Base-by-base conservation (phyloP, 2,888 invertebrate genomes). In the Lomographa bimaculata region DNA sequence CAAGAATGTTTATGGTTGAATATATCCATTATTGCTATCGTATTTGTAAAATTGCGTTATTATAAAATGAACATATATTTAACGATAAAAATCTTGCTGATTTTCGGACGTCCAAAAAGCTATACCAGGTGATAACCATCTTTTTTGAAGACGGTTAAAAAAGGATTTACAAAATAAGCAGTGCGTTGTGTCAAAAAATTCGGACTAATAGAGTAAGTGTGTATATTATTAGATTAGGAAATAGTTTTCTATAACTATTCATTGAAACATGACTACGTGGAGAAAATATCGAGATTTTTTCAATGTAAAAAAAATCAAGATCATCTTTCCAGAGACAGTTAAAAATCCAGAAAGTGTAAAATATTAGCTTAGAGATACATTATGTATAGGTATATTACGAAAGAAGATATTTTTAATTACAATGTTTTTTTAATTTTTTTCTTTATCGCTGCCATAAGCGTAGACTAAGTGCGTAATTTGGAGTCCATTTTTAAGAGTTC, bases 391-490 rank as follows among this genome's bases (percentile, higher is more conserved):
- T 73, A 78, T 75, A 75, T 63, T 68, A 76, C 75, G 63, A 68
- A 61, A 71, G 77, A 79, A 78, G 78, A 87, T 85, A 85, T 87
- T 86, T 69, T 85, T 86, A 82, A 70, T 64, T 66, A 71, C 43
- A 54, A 58, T 58, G 52, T 53, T 53, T 55, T 58, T 67, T 70
- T 66, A 54, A 58, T 58, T 53, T 53, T 53, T 55, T 58, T 67
- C 70, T 66, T 66, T 72, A 65, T 74, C 70, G 79, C 82, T 83
- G 84, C 82, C 83, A 82, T 82, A 80, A 73, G 76, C 71, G 60
- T 77, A 76, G 72, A 54, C 57, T 67, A 14, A 14, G 4, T 58
- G 59, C 45, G 29, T n/a, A 40, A 34, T 70, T 61, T 60, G 64
- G 59, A 66, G 77, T 72, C 68, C 72, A 68, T 66, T 71, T 68